Conservation (phyloP, 64 coral and sea anemone species). For the Montipora cactus region DNA sequence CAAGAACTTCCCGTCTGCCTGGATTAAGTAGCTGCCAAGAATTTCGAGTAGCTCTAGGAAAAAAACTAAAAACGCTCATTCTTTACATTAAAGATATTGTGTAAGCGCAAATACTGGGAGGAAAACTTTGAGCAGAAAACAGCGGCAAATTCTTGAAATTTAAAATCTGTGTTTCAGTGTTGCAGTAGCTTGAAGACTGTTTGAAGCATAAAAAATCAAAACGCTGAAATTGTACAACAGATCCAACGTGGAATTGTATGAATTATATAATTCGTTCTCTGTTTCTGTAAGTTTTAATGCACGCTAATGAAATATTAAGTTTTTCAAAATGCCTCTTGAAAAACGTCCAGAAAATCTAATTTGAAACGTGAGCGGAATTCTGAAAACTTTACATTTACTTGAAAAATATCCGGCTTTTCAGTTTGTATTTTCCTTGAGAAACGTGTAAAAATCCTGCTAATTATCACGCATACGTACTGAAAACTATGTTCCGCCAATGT, state of each 20-base stretch:
- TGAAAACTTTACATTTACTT: not conserved
- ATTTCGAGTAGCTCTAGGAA: not conserved
- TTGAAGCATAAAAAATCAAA: no score
- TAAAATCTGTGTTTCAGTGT: no score
- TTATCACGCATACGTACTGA: not conserved
- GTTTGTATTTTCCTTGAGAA: not conserved
- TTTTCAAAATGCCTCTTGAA: no score
- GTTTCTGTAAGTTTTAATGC: no score
- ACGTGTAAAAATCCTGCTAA: conserved; percentile 1
- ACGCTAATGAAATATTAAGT: no score
- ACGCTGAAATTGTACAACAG: not conserved
- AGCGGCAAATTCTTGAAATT: no score
- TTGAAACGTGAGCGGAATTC: not conserved
- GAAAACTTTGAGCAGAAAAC: not conserved
- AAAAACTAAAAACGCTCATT: not conserved
- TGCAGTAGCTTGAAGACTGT: no score
- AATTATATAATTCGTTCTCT: not conserved
- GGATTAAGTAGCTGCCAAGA: not conserved
- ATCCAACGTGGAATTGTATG: not conserved
- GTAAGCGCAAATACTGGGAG: not conserved
- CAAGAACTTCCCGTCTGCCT: not conserved
- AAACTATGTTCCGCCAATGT: not conserved
- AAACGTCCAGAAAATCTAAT: not conserved
- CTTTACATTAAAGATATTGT: no score
- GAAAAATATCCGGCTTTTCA: not conserved